These are phyloP conservation scores for Limnodromus scolopaceus DNA, from an alignment of 2,797 vertebrate species.

Conservation along the genomic window DNA sequence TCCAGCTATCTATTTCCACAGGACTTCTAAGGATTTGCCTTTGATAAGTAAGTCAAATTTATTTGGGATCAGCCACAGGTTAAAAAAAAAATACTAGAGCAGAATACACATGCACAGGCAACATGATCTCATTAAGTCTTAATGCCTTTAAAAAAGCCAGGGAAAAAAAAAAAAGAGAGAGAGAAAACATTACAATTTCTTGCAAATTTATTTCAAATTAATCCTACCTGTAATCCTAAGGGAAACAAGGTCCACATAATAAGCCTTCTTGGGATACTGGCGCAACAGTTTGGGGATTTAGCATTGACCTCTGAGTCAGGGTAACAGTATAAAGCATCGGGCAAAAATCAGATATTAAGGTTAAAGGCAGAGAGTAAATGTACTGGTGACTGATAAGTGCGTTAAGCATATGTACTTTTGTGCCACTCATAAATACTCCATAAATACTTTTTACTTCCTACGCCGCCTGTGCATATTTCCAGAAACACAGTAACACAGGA, in stretches of 20 bases:
- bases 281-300: neutral
- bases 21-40: neutral
- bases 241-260: neutral
- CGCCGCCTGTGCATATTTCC: neutral
- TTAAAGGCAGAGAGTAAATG: neutral
- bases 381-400: neutral
- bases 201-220: neutral
- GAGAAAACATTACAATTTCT: neutral
- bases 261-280: neutral
- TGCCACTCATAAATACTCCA: neutral
- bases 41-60: neutral
- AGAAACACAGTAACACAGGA: neutral
- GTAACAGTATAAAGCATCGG: neutral
- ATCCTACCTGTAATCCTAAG: neutral
- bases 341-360: neutral
- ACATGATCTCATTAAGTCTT: neutral
- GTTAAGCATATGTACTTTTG: neutral
- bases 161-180: too few relatives aligned
- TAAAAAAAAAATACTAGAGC: neutral
- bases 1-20: neutral
- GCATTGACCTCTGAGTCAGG: neutral
- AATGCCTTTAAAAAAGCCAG: neutral
- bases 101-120: neutral
- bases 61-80: neutral
- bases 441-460: neutral